Evolutionary conservation across 2,113 vertebrate genomes (phyloP).

Genomic region (Kobus ellipsiprymnus): DNA sequence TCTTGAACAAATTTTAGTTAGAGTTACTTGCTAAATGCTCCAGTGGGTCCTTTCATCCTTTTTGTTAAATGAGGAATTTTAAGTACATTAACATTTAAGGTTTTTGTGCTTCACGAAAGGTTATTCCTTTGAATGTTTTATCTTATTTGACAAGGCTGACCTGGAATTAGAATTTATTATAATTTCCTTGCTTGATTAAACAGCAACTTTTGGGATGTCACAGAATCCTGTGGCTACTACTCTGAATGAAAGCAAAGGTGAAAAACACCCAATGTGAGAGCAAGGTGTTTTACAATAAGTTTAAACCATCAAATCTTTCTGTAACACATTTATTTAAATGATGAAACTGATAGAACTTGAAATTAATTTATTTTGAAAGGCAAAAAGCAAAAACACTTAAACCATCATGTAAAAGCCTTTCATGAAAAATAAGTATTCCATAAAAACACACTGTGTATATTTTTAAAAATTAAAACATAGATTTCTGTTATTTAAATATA

Average conservation of each 20-base stretch:
- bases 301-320: background rate
- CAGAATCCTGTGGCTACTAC: background rate
- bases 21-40: background rate
- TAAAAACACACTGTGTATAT: background rate
- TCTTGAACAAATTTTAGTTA: background rate
- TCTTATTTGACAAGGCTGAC: background rate
- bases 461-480: background rate
- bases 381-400: background rate
- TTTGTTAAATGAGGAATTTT: conserved; percentile 1
- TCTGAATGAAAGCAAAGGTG: background rate
- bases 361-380: conserved; percentile 28
- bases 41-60: background rate
- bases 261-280: background rate
- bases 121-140: conserved; percentile 30
- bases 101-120: background rate
- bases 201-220: background rate
- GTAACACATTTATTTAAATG: conserved; percentile 6
- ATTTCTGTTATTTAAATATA: background rate
- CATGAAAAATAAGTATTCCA: background rate
- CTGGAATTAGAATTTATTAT: conserved; percentile 16
- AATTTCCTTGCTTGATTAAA: background rate
- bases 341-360: background rate
- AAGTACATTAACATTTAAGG: background rate
- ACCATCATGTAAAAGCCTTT: background rate
- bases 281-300: background rate